Evolutionary conservation across 2,888 invertebrate genomes (phyloP), one percentile per base, ranked within the genome.

Genomic region (Orthosia gracilis): DNA sequence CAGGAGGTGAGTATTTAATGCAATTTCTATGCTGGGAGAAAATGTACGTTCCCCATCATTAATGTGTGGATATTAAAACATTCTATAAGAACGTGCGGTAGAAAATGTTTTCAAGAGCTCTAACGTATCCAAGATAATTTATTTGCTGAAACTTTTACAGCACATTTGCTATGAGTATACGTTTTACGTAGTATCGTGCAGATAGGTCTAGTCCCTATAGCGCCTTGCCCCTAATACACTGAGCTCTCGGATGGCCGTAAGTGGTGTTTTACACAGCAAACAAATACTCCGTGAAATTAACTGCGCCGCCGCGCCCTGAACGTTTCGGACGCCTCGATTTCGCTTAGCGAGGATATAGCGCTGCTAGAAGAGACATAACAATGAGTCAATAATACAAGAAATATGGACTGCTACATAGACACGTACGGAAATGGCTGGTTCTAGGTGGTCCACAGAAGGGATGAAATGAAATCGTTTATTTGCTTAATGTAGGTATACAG

Each of bases 251-350:
- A 89, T 88, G 89, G 89, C 88, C 86, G 90, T 91, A 92, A 92
- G 91, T 91, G 89, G 90, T 90, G 90, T 93, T 92, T 92, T 90
- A 89, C 89, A 89, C 89, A 85, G 89, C 90, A 93, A 93, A 94
- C 93, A 94, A 94, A 94, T 94, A 94, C 92, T 89, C 91, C 91
- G 93, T 92, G 92, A 94, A 94, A 94, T 94, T 93, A 94, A 94
- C 92, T 92, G 90, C 91, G 90, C 90, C 90, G 90, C 89, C 87
- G 86, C 89, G 89, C 89, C 87, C 88, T 86, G 84, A 88, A 90
- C 89, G 87, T 91, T 92, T 91, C 89, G 89, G 90, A 92, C 91
- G 93, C 90, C 88, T 87, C 85, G 88, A 85, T 86, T 88, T 86
- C 78, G 84, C 83, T 84, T 75, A 70, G 49, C 85, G 26, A 40